Conservation (phyloP, 2,113 vertebrate genomes). For the Rhea americana region DNA sequence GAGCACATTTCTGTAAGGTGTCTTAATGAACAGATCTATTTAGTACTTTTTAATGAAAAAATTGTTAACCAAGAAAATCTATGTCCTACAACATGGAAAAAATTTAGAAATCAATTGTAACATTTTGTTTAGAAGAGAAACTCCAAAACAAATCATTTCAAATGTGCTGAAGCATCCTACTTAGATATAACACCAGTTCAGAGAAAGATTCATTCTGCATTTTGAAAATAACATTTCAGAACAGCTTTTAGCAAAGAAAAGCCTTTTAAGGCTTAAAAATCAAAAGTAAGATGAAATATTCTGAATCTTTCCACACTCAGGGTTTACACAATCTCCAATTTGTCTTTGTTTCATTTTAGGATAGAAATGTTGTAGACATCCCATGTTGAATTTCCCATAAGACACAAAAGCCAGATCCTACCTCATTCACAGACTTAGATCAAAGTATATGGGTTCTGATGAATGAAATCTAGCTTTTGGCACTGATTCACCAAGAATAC, state of each 20-base stretch:
- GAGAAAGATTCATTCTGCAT: neutral
- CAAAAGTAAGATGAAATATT: neutral
- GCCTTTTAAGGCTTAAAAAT: neutral
- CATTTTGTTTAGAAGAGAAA: neutral
- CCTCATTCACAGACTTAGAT: neutral
- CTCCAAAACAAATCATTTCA: neutral
- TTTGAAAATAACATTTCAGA: neutral
- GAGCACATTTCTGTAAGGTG: neutral
- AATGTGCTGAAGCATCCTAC: neutral
- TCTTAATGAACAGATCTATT: neutral
- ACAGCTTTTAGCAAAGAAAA: neutral
- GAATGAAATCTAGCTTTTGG: constrained; percentile 55
- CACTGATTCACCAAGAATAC: neutral
- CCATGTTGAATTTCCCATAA: neutral
- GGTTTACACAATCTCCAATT: neutral
- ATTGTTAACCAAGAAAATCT: neutral
- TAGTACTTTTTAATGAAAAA: neutral
- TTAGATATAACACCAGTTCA: neutral
- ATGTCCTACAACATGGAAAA: neutral
- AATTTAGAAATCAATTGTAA: neutral
- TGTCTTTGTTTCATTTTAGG: neutral
- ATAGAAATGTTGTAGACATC: constrained; percentile 34
- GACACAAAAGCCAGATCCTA: constrained; percentile 7
- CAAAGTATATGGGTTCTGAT: neutral
- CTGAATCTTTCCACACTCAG: neutral